Conservation (phyloP, 2,888 invertebrate genomes). For the Stenurella melanura region DNA sequence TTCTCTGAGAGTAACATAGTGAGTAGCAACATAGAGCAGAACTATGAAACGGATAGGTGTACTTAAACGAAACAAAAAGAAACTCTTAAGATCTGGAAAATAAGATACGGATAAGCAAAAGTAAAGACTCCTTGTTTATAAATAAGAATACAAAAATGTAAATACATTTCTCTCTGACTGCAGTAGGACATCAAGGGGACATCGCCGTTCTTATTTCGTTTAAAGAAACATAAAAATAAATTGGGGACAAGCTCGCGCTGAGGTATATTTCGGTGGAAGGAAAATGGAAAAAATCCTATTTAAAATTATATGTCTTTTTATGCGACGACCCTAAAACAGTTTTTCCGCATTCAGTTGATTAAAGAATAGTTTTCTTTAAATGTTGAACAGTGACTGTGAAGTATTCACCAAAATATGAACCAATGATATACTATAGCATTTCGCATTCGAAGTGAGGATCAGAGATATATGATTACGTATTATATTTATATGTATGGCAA, state of each 20-base stretch:
- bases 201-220: not conserved
- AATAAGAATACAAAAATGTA: slow-evolving; percentile 1
- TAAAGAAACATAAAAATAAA: slow-evolving; percentile 7
- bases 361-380: too few relatives aligned
- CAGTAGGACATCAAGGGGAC: not conserved
- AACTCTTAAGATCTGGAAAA: slow-evolving; percentile 3
- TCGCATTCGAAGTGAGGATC: too few relatives aligned
- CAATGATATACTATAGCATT: too few relatives aligned
- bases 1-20: not conserved
- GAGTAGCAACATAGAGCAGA: not conserved
- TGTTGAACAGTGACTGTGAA: too few relatives aligned
- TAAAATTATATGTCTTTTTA: not conserved
- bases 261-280: not conserved
- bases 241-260: slow-evolving; percentile 1
- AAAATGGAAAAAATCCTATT: not conserved
- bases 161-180: not conserved
- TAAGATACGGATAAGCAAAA: slow-evolving; percentile 1
- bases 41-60: slow-evolving; percentile 24
- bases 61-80: slow-evolving; percentile 3
- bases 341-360: not conserved
- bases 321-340: not conserved
- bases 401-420: too few relatives aligned
- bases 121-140: not conserved
- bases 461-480: too few relatives aligned
- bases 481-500: too few relatives aligned